Base-by-base conservation (phyloP, 2,113 vertebrate genomes). In the Oreochromis aureus region DNA sequence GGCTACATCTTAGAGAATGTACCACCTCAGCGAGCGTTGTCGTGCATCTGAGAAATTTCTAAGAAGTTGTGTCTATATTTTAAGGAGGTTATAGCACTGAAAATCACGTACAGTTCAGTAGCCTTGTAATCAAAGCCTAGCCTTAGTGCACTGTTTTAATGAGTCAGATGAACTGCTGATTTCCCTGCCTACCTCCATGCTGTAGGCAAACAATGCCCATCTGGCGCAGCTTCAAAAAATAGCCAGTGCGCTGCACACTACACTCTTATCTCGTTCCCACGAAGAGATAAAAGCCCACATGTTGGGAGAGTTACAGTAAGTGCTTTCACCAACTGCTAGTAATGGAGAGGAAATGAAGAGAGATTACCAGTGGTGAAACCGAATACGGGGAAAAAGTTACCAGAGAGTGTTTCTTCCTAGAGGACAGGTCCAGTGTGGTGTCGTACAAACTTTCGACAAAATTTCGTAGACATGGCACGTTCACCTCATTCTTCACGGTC, bases 401-500 rank as follows among this genome's bases (percentile, higher is more conserved):
- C 97, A 99, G 92, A 41, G 99, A 99, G 95, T 99, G 99, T 89
- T 99, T 99, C 97, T 99, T 99, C 92, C 99, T 96, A 36, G 98
- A 98, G 80, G 98, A 99, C 82, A 99, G 97, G 95, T 99, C 99
- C 94, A 99, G 96, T 0, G 99, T 99, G 89, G 97, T 98, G 83
- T 99, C 98, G 90, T 99, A 98, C 7, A 99, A 96, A 89, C 97
- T 99, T 96, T 99, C 99, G 53, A 99, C 99, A 78, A 99, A 99
- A 94, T 99, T 99, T 90, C 99, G 97, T 88, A 99, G 96, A 95
- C 99, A 99, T 7, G 99, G 99, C n/a, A 99, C 99, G 79, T 99
- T 99, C 91, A 99, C 99, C 96, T 99, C 99, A 89, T 99, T 99
- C 96, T 99, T 99, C 91, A 99, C 99, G 89, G 97, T 97, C 99